phyloP scores from a whole-genome alignment of 2,113 vertebrate genomes.

The Menura novaehollandiae region DNA sequence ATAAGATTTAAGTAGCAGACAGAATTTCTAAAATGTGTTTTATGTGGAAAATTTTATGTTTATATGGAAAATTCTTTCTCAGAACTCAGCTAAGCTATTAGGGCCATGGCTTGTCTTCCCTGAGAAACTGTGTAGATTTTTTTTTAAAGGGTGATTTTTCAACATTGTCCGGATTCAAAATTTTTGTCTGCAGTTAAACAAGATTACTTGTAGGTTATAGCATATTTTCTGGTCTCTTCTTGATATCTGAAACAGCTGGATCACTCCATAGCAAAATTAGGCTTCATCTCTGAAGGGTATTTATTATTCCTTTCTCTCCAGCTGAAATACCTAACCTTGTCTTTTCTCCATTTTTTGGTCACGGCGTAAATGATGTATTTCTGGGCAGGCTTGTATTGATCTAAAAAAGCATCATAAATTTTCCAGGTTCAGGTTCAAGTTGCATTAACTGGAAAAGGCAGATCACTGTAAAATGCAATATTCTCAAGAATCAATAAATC shows the following conservation, averaged over 20 bases:
- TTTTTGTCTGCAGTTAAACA: not conserved
- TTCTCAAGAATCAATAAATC: slow-evolving; percentile 46
- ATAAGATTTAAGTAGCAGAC: not conserved
- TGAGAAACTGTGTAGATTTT: not conserved
- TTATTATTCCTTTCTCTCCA: not conserved
- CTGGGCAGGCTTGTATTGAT: slow-evolving; percentile 21
- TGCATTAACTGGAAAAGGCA: slow-evolving; percentile 36
- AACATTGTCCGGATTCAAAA: not conserved
- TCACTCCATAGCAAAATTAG: not conserved
- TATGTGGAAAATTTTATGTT: not conserved
- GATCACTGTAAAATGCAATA: not conserved
- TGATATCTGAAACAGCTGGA: not conserved
- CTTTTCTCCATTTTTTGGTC: not conserved
- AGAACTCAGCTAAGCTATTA: not conserved
- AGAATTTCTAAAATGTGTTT: not conserved
- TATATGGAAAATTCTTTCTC: not conserved
- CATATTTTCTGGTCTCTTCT: not conserved
- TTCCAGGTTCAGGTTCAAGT: slow-evolving; percentile 45
- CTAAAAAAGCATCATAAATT: slow-evolving; percentile 45
- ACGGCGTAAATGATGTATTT: not conserved
- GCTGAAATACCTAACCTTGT: not conserved
- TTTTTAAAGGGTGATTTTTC: not conserved
- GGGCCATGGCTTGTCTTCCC: not conserved
- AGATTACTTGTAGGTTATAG: not conserved
- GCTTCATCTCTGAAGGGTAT: not conserved